Evolutionary conservation across 23 tunicate genomes (phyloP), one percentile per base, ranked within the genome.

Genomic region (Trididemnum nubilum): DNA sequence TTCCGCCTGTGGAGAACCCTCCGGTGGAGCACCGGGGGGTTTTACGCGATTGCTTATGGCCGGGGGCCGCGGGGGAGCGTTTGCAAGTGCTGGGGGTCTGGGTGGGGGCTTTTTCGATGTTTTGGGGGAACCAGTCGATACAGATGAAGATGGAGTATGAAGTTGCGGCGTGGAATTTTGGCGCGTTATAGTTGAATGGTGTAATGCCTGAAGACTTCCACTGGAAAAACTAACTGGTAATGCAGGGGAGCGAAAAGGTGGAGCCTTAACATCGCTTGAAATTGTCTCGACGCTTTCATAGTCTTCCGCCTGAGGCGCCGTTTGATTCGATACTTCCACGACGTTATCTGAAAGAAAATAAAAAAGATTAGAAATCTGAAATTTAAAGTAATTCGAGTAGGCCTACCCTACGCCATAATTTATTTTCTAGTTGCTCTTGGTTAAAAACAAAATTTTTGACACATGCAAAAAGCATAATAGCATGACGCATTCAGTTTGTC

Each of bases 1-100:
- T n/a, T n/a, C n/a, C n/a, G n/a, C n/a, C n/a, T n/a, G n/a, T n/a
- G 54, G 54, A 44, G 54, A 44, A 44, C 12, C 15, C 9, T 9
- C 15, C 54, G 9, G 9, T 9, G 54, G 54, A 7, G 54, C 54
- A 44, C 54, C 54, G 15, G 54, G n/a, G n/a, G n/a, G 54, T 15
- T 44, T 44, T 7, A 44, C 15, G 15, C 15, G 9, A 44, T 44
- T 44, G 54, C 15, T 44, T 9, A 44, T 44, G 15, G 54, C 54
- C 12, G 54, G 54, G 15, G 54, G 54, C 15, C 54, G 54, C 9
- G 54, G 54, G 54, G 54, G 54, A n/a, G 5, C 58, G 58, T 37
- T 77, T 52, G 67, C 32, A 26, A 82, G 51, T 18, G 86, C 78
- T 4, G 86, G 86, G 29, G 86, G 86, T 18, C 86, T 51, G 5